Evolutionary conservation across 2,888 invertebrate species (phyloP).

Genomic region (Tyria jacobaeae): DNA sequence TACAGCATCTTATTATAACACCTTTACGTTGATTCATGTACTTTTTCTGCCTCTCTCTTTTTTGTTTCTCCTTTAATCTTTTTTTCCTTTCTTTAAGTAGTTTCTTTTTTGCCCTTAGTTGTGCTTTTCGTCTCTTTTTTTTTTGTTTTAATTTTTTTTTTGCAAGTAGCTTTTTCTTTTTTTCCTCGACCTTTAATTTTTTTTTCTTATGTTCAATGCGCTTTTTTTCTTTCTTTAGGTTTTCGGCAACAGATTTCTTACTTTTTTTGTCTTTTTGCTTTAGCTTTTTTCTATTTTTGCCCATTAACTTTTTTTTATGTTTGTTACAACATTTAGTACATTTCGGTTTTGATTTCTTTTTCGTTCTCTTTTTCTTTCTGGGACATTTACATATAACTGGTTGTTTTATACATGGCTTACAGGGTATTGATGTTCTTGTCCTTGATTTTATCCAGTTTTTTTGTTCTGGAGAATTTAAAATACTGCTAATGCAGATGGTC

Average conservation of each 20-base stretch:
- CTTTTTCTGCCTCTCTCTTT: neutral
- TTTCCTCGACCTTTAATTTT: neutral
- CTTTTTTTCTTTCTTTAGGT: neutral
- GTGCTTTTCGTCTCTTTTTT: neutral
- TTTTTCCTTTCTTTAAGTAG: neutral
- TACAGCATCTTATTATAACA: neutral
- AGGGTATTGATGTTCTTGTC: neutral
- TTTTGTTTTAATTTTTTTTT: neutral
- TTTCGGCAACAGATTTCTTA: neutral
- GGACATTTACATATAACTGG: neutral
- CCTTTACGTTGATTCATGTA: neutral
- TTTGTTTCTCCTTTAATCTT: constrained; percentile 1
- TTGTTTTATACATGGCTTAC: neutral
- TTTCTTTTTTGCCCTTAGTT: neutral
- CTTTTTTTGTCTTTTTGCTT: neutral
- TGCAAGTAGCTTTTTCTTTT: neutral
- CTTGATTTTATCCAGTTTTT: neutral
- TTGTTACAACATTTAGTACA: neutral
- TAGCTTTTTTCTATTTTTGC: neutral
- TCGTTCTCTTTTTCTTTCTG: neutral
- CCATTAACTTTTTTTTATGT: neutral
- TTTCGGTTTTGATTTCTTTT: neutral
- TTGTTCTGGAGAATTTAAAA: neutral
- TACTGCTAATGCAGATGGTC: neutral
- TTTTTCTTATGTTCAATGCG: neutral